Percentiles rank a stretch among this genome's conserved stretches.
Conservation (phyloP, 2,113 vertebrate genomes). For the Pomatorhinus ruficollis region DNA sequence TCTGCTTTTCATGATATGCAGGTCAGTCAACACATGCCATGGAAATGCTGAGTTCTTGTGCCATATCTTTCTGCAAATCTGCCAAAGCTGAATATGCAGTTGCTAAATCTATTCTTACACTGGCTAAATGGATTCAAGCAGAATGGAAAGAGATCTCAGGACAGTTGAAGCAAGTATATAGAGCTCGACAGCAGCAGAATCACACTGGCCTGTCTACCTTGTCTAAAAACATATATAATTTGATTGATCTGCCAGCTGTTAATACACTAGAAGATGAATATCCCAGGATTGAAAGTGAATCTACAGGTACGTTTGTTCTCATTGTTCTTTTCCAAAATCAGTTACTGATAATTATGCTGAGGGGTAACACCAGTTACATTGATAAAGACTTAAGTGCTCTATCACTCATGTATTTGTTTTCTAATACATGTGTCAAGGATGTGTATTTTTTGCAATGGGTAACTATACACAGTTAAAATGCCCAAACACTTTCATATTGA, state of each 20-base stretch:
- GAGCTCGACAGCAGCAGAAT: conserved; percentile 80
- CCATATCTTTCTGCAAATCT: conserved; percentile 90
- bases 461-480: neutral
- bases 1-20: conserved; percentile 31
- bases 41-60: conserved; percentile 96
- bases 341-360: neutral
- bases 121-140: conserved; percentile 95
- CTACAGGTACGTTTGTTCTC: conserved; percentile 81
- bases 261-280: conserved; percentile 84
- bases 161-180: conserved; percentile 91
- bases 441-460: neutral
- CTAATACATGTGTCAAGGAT: neutral
- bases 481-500: neutral
- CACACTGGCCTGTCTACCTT: conserved; percentile 79
- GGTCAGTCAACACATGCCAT: conserved; percentile 92
- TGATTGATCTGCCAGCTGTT: conserved; percentile 84
- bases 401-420: neutral
- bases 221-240: conserved; percentile 84
- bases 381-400: neutral
- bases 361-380: neutral
- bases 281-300: conserved; percentile 88
- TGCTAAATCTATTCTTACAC: conserved; percentile 91
- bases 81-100: conserved; percentile 93
- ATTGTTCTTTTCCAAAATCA: neutral
- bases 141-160: conserved; percentile 98